Evolutionary conservation across 1,140 invertebrate species (phyloP), one percentile per base, ranked within the genome.

Genomic region (Temnothorax curvispinosus): DNA sequence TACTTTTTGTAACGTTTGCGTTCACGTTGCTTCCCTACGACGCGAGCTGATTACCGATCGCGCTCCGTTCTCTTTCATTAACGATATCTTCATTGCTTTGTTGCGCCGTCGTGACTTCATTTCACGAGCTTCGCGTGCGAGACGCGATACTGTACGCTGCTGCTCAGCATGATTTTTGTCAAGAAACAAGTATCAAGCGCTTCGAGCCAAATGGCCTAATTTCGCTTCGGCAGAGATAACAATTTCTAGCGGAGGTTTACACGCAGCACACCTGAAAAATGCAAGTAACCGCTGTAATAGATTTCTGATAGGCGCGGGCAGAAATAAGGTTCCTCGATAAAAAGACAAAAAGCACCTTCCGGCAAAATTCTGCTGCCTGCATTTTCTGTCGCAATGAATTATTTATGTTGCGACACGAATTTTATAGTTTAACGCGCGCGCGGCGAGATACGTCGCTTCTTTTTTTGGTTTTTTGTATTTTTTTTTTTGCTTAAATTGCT

Each of bases 261-360:
- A 11, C 56, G 78, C 65, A 35, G 44, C 13, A 27, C 54, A 47
- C 54, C n/a, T 74, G 54, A 60, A 84, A 84, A 50, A 74, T 84
- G 69, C 80, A 82, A 82, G 80, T 81, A 71, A 81, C 27, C 13
- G 38, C 15, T 18, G 64, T 75, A 60, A 84, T 84, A 84, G 80
- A 84, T 84, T 75, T 47, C 21, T 75, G 69, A 84, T 84, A 60
- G 80, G 69, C 27, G 69, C 27, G 69, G n/a, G 74, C 56, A 60
- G 54, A 21, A 60, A 82, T 82, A 82, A 74, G 67, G 41, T 60
- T n/a, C 21, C 18, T 35, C n/a, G 69, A 75, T 62, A 84, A 84
- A 75, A 38, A 62, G 35, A 80, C 44, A 62, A 35, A 52, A 65
- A 80, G 27, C 4, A n/a, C 11, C 27, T 44, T 7, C 58, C 32